These are phyloP conservation scores for Etia nguti DNA, from an alignment of 2,113 vertebrate species.

Conservation along the genomic window DNA sequence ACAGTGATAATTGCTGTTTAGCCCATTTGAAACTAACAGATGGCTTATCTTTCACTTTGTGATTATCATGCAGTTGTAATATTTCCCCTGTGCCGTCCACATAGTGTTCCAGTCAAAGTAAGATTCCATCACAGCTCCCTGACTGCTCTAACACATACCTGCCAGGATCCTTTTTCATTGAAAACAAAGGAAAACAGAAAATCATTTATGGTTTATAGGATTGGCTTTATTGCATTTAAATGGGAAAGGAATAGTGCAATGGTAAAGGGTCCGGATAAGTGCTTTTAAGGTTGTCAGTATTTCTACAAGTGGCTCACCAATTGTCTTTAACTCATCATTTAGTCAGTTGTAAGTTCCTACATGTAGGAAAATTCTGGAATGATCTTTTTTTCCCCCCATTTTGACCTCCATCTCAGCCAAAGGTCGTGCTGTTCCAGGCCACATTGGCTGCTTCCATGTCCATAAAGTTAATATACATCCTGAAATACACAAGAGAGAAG, in stretches of 20 bases:
- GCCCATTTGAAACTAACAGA: too few relatives aligned
- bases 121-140: neutral
- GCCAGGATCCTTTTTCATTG: neutral
- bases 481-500: slow-evolving; percentile 41
- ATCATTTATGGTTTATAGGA: neutral
- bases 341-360: neutral
- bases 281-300: neutral
- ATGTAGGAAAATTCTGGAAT: slow-evolving; percentile 9
- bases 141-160: neutral
- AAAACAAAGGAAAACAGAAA: neutral
- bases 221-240: slow-evolving; percentile 48
- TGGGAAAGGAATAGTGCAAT: slow-evolving; percentile 14
- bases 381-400: neutral
- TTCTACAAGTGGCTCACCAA: neutral
- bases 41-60: neutral
- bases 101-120: neutral
- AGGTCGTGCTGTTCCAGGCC: slow-evolving; percentile 72
- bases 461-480: slow-evolving; percentile 73
- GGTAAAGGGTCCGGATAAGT: neutral
- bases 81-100: neutral
- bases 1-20: too few relatives aligned
- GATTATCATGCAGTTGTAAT: neutral
- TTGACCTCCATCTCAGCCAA: slow-evolving; percentile 58
- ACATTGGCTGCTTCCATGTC: slow-evolving; percentile 73
- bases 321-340: neutral